Conservation (phyloP, 2,797 vertebrate genomes). For the Acridotheres tristis region DNA sequence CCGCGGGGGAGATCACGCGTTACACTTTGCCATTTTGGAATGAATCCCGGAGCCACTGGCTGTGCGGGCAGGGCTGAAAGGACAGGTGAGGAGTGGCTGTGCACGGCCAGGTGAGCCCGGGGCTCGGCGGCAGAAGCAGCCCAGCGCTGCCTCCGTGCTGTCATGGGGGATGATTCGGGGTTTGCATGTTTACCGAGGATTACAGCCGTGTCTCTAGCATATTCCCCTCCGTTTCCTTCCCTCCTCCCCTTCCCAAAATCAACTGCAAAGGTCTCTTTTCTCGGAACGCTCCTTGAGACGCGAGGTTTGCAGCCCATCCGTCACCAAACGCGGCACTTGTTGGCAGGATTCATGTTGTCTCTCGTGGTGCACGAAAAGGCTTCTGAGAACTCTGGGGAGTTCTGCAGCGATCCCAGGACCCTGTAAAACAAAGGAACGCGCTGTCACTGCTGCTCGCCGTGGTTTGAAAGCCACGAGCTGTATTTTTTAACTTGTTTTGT, state of each 20-base stretch:
- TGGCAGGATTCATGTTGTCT: conserved; percentile 86
- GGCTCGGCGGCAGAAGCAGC: neutral
- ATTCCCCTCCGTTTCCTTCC: neutral
- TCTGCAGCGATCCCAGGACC: conserved; percentile 93
- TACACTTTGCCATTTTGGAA: neutral
- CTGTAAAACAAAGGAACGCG: conserved; percentile 71
- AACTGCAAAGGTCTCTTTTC: neutral
- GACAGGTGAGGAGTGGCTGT: neutral
- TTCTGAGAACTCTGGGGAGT: conserved; percentile 92
- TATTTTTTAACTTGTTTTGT: neutral
- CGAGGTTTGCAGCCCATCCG: neutral
- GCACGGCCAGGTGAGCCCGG: neutral
- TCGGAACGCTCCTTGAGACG: neutral
- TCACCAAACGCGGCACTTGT: conserved; percentile 93
- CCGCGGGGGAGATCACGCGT: neutral
- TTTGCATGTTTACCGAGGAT: neutral
- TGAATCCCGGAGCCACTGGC: neutral
- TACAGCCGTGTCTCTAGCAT: neutral
- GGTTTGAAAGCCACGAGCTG: accelerated
- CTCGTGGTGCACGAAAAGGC: conserved; percentile 86
- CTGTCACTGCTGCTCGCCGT: neutral
- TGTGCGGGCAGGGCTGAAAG: neutral
- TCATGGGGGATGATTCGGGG: neutral
- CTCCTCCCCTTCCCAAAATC: neutral
- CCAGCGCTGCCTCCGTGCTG: neutral